These are phyloP conservation scores for Pollimyrus isidori DNA, from an alignment of 2,113 vertebrate species.

Conservation along the genomic window DNA sequence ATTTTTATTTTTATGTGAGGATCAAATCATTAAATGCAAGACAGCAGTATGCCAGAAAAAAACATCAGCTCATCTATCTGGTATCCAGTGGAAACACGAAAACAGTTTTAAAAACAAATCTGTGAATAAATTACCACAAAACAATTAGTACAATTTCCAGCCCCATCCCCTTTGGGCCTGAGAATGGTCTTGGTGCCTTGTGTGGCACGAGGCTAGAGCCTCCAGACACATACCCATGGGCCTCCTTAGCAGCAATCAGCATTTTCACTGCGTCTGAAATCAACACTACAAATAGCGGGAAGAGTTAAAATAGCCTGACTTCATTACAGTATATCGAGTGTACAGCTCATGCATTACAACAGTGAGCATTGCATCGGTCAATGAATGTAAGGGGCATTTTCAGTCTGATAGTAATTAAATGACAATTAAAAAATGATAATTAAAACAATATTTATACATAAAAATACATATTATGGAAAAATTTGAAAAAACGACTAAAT, in stretches of 20 bases:
- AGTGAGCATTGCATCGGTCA: neutral
- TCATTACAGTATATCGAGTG: neutral
- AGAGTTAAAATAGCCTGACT: slow-evolving; percentile 5
- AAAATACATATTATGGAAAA: neutral
- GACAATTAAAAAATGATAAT: neutral
- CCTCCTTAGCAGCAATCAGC: neutral
- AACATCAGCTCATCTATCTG: neutral
- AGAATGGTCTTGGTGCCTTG: neutral
- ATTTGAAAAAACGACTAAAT: neutral
- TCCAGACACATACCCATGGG: neutral
- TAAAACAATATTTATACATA: neutral
- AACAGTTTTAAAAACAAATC: neutral
- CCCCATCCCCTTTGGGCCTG: neutral
- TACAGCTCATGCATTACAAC: neutral
- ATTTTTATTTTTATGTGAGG: neutral
- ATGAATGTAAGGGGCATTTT: neutral
- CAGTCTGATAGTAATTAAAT: neutral
- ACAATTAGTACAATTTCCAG: neutral
- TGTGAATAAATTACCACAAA: neutral
- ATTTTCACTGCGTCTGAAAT: neutral
- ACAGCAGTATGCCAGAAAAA: neutral
- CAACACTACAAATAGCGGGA: slow-evolving; percentile 9
- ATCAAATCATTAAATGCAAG: neutral
- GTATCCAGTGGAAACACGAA: neutral
- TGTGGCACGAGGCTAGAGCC: neutral